Evolutionary conservation across 2,797 vertebrate genomes (phyloP), one percentile per base, ranked within the genome.

Genomic region (Paedocypris micromegethes): DNA sequence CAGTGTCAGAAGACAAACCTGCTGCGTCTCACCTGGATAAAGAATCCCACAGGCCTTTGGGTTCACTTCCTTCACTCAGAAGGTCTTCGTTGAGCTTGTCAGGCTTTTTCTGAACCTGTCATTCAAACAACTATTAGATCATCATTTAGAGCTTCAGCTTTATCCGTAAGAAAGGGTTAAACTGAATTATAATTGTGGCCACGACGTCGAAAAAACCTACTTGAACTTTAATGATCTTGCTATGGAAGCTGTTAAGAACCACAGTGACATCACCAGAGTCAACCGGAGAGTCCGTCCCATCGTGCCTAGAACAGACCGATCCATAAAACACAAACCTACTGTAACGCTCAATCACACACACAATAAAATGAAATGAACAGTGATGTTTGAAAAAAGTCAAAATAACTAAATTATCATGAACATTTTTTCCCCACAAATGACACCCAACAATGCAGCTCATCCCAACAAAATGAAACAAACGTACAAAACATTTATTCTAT

Each of bases 211-310:
- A 3, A 77, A 59, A 71, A 90, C 93, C 75, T 74, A 99, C 97
- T 80, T 92, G 86, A 76, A 99, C 87, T 94, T 93, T 92, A 85
- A 99, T 90, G 77, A 93, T 94, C 85, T 96, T 98, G 87, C 93
- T 95, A 84, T 92, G 93, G 84, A 99, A 98, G 80, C 88, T 95
- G 82, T 91, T 93, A 68, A 97, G 82, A 23, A 94, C 84, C 37
- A 97, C 91, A 4, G 86, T 75, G 65, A 96, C 84, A 9, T 96
- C 87, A 47, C 82, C 85, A 5, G 83, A 72, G 50, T 91, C 88
- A 53, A 83, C 78, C 9, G 88, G 82, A 54, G 94, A 97, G 82
- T 99, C 94, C 0, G 93, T 90, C 73, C 92, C 94, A 85, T 94
- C 91, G n/a, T 95, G 94, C 62, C 96, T 99, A 80, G 49, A 54